Conservation (phyloP, 2,113 vertebrate genomes). For the Pimephales promelas region DNA sequence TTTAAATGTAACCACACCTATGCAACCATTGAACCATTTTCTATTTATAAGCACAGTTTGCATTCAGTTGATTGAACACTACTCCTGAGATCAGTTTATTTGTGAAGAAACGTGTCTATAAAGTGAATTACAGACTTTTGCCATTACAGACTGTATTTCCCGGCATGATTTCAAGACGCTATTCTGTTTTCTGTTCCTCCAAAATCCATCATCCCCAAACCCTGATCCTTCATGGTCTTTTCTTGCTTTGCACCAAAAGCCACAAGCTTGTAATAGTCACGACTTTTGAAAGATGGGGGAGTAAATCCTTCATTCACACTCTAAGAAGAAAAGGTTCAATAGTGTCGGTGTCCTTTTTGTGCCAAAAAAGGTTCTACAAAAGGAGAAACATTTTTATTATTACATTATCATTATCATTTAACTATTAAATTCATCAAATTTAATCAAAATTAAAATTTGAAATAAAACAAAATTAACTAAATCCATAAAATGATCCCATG, state of each 20-base stretch:
- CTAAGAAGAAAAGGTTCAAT: too few relatives aligned
- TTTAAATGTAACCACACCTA: background rate
- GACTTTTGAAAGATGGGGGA: slow-evolving; percentile 1
- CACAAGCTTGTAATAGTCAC: background rate
- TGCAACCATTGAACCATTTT: background rate
- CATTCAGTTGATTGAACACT: background rate
- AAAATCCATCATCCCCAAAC: background rate
- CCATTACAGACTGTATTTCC: background rate
- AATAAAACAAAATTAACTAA: too few relatives aligned
- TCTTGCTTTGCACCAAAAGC: background rate
- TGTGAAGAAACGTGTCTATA: background rate
- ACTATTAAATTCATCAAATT: too few relatives aligned
- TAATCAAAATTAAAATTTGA: too few relatives aligned
- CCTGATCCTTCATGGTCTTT: background rate
- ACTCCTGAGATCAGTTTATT: too few relatives aligned
- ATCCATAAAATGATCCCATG: too few relatives aligned
- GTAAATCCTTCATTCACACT: background rate
- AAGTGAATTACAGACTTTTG: background rate
- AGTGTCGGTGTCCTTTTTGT: too few relatives aligned
- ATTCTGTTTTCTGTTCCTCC: background rate
- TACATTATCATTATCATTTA: too few relatives aligned
- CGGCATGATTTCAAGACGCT: background rate
- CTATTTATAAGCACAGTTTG: background rate
- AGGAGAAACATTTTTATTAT: too few relatives aligned
- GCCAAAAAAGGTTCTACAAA: too few relatives aligned